A percentile compares a stretch with the other conserved stretches of the same genome.
phyloP scores from a whole-genome alignment of 1,140 invertebrate genomes.

The Geopemphigus sp. region DNA sequence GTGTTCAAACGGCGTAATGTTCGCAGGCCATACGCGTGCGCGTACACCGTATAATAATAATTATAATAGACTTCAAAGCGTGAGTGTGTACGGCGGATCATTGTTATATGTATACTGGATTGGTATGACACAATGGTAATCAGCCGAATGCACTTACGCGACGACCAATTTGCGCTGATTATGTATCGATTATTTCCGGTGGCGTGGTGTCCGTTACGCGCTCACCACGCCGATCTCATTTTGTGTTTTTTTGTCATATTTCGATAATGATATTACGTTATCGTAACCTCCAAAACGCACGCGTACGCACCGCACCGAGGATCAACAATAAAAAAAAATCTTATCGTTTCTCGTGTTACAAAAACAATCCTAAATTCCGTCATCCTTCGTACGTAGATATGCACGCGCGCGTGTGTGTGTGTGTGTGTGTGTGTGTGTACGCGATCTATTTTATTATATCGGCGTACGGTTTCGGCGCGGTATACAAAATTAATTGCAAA shows the following conservation, averaged over 20 bases:
- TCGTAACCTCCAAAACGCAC: too few relatives aligned
- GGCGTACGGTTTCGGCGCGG: too few relatives aligned
- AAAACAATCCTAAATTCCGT: too few relatives aligned
- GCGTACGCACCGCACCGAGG: neutral
- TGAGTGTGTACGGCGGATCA: neutral
- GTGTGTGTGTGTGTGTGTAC: too few relatives aligned
- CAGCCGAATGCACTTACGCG: neutral
- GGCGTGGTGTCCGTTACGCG: neutral
- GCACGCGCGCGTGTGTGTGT: too few relatives aligned
- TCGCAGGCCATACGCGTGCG: neutral
- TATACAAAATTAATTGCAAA: too few relatives aligned
- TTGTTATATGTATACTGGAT: too few relatives aligned
- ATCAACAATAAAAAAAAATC: too few relatives aligned
- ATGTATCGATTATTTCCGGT: slow-evolving; percentile 29
- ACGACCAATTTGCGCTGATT: slow-evolving; percentile 25
- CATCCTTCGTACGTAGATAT: too few relatives aligned
- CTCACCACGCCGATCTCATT: neutral
- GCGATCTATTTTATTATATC: too few relatives aligned
- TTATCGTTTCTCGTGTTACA: neutral
- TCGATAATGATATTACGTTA: neutral
- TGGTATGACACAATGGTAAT: neutral
- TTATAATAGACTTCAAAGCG: slow-evolving; percentile 32
- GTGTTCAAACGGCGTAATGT: neutral
- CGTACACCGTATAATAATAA: neutral
- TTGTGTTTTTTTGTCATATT: neutral